These are phyloP conservation scores for Haliaeetus leucogaster DNA, from an alignment of 2,113 vertebrate genomes.

Conservation along the genomic window DNA sequence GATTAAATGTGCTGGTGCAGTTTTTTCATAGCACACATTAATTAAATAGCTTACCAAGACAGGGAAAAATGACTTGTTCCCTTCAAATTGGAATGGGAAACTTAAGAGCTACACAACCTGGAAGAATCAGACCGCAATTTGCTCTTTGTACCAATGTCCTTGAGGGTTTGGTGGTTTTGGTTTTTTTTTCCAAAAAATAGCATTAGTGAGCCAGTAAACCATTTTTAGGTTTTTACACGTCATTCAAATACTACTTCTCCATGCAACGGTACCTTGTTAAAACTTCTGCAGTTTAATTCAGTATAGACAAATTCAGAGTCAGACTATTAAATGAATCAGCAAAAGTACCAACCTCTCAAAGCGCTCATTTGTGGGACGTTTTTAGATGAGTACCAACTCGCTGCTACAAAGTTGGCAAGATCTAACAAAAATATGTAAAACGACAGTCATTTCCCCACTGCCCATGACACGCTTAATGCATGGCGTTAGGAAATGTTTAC, in stretches of 20 bases:
- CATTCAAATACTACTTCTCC: neutral
- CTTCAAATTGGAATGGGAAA: neutral
- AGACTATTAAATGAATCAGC: neutral
- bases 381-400: neutral
- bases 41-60: neutral
- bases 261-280: neutral
- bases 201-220: neutral
- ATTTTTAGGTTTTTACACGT: neutral
- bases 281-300: neutral
- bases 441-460: neutral
- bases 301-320: neutral
- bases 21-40: neutral
- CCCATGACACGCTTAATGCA: neutral
- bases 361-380: neutral
- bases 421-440: neutral
- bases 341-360: neutral
- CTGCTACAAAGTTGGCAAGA: neutral
- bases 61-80: neutral
- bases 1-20: neutral
- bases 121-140: neutral
- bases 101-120: neutral
- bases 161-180: too few species aligned
- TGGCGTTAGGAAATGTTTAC: neutral
- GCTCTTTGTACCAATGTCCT: neutral
- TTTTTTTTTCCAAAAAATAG: neutral